Conservation (phyloP, 2,113 vertebrate species). For the Chunga burmeisteri region DNA sequence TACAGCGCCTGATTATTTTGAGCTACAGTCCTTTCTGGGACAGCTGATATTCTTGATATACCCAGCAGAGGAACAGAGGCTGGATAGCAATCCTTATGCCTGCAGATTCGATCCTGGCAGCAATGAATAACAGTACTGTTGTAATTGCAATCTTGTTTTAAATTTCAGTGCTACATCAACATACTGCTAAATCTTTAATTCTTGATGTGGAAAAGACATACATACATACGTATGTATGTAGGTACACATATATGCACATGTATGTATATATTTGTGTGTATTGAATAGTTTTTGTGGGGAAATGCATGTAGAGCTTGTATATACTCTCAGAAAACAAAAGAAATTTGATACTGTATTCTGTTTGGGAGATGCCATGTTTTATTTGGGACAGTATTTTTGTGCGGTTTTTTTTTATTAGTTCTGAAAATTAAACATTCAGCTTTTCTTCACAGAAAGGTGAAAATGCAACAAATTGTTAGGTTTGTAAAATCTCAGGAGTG, state of each 20-base stretch:
- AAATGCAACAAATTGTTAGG: neutral
- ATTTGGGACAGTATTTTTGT: neutral
- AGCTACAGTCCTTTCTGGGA: neutral
- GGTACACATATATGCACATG: too few relatives aligned
- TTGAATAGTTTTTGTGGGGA: neutral
- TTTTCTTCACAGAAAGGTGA: neutral
- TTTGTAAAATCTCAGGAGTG: neutral
- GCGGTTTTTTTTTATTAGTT: neutral
- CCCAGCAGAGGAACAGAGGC: slow-evolving; percentile 43
- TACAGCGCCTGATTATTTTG: neutral
- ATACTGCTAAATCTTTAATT: neutral
- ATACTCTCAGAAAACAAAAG: neutral
- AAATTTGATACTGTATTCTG: neutral
- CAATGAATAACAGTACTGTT: neutral
- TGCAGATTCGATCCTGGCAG: neutral
- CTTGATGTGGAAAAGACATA: neutral
- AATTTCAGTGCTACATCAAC: neutral
- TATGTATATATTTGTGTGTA: fast-evolving
- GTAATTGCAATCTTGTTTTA: neutral
- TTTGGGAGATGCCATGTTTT: neutral
- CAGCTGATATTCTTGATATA: neutral
- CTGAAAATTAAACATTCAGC: neutral
- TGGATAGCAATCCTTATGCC: neutral
- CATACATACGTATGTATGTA: too few relatives aligned
- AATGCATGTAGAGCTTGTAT: neutral